Base-by-base conservation (phyloP, 2,888 invertebrate species). In the Cephus spinipes region DNA sequence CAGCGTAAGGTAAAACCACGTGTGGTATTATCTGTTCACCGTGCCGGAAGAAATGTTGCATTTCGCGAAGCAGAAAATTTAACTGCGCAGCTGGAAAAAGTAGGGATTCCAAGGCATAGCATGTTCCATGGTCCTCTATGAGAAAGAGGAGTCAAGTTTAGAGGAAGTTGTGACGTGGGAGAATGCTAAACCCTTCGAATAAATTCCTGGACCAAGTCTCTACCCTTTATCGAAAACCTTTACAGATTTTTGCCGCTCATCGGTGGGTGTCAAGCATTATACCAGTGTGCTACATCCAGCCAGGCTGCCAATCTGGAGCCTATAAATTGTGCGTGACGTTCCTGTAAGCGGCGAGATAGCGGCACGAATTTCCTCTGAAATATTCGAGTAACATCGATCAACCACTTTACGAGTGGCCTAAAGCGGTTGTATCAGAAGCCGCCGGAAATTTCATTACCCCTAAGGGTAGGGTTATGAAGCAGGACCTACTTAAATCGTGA, bases 201-300 rank as follows among this genome's bases (percentile, higher is more conserved):
- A 83, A 81, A 83, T 83, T 76, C 84, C 83, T 34, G 80, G 85
- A 71, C 81, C 68, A 80, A 79, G 75, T 78, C 82, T 34, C 76
- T 81, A 76, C 82, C 82, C 34, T 36, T 85, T 33, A 76, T 85
- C 74, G 84, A 78, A 32, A 83, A 85, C 74, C 36, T 76, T n/a
- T 81, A 77, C 77, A 78, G 84, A 80, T 85, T 83, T 76, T 76
- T 83, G 75, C 82, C 83, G 30, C 12, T 77, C 77, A 77, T 82
- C 15, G 81, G 81, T 83, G 40, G 76, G 83, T 74, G 34, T 6
- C 36, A 71, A 40, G 11, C 12, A n/a, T 31, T 33, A 71, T 31
- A 71, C 15, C 32, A 23, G 40, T 23, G 40, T 6, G 23, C 23
- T 55, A 55, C 6, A 55, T 55, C 23, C 6, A 23, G 23, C 23